These are phyloP conservation scores for Yponomeuta plumbellus DNA, from an alignment of 2,888 invertebrate genomes.

Conservation along the genomic window DNA sequence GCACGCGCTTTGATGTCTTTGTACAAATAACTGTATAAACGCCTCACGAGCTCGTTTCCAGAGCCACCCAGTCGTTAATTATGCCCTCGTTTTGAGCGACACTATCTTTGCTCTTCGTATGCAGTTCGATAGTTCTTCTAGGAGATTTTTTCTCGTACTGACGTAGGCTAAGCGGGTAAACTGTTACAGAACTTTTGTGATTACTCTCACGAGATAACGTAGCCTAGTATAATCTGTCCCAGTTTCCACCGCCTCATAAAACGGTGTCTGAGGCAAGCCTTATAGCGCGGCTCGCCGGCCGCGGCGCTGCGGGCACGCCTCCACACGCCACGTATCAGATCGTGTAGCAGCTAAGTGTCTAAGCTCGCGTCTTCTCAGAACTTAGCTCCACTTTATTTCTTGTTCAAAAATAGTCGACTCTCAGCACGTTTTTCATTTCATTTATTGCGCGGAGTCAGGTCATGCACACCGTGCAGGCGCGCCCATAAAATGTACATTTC, in stretches of 20 bases:
- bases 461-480: not conserved
- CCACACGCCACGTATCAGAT: not conserved
- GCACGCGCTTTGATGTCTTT: too few relatives aligned
- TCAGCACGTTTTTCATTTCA: constrained; percentile 3
- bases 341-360: not conserved
- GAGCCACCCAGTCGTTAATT: too few relatives aligned
- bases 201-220: not conserved
- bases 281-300: not conserved
- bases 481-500: not conserved
- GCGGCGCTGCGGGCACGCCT: constrained; percentile 4
- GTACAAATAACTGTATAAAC: too few relatives aligned
- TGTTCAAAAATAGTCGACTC: constrained; percentile 3
- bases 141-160: not conserved
- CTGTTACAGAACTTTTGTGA: not conserved
- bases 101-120: too few relatives aligned
- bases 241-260: not conserved
- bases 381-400: constrained; percentile 3
- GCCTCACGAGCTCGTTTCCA: too few relatives aligned
- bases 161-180: not conserved
- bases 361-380: not conserved
- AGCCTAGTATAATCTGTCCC: not conserved
- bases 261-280: not conserved
- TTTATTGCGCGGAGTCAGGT: not conserved
- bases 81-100: too few relatives aligned
- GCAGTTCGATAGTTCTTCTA: too few relatives aligned